phyloP scores from a whole-genome alignment of 2,888 invertebrate genomes.

The Microctonus hyperodae region DNA sequence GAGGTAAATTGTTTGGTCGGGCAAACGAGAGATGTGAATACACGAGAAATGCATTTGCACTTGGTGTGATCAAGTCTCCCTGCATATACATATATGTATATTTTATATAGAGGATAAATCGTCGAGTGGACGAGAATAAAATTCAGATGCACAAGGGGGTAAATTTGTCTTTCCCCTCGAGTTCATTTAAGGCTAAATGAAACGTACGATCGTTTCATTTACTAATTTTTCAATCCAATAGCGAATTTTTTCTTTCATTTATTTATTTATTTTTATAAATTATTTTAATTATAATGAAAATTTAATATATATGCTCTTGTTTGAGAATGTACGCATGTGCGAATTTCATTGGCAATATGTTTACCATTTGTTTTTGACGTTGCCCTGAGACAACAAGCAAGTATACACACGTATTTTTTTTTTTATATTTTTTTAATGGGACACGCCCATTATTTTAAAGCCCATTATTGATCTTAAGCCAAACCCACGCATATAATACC shows the following conservation, averaged over 20 bases:
- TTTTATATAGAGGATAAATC: slow-evolving; percentile 7
- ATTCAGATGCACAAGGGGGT: slow-evolving; percentile 29
- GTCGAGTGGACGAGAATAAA: slow-evolving; percentile 27
- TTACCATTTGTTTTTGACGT: not conserved
- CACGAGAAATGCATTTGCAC: slow-evolving; percentile 62
- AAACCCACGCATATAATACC: slow-evolving; percentile 21
- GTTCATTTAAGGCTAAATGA: not conserved
- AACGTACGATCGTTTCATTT: not conserved
- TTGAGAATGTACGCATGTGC: not conserved
- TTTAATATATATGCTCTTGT: not conserved
- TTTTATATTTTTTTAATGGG: not conserved
- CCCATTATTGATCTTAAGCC: slow-evolving; percentile 18
- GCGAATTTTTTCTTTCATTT: not conserved
- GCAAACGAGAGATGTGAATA: slow-evolving; percentile 56
- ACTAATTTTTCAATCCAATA: not conserved
- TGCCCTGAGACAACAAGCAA: no score
- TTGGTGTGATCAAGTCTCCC: slow-evolving; percentile 37
- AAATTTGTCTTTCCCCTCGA: not conserved
- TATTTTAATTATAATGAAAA: not conserved
- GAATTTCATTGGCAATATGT: not conserved
- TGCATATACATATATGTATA: slow-evolving; percentile 19
- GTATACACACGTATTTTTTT: not conserved
- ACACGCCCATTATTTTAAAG: slow-evolving; percentile 28
- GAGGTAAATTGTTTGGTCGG: slow-evolving; percentile 57
- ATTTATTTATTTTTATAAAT: not conserved